These are phyloP conservation scores for Apomyelois bistriatella DNA, from an alignment of 2,888 invertebrate species.

Conservation along the genomic window DNA sequence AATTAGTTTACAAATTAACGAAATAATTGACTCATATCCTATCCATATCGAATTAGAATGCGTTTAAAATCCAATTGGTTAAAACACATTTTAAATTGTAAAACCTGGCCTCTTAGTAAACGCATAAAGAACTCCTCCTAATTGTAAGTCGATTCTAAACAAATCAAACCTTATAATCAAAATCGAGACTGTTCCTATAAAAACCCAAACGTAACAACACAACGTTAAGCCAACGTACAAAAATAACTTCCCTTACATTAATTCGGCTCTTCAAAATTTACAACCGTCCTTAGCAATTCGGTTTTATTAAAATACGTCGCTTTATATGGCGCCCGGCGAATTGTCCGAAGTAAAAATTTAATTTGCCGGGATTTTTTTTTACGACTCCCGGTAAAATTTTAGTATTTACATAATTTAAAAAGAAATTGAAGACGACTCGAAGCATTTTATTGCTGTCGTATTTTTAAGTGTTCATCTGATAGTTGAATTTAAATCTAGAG, in stretches of 20 bases:
- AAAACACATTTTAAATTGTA: too few species aligned
- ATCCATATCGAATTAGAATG: too few species aligned
- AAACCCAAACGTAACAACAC: conserved; percentile 20
- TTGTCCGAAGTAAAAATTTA: conserved; percentile 56
- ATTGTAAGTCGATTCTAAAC: too few species aligned
- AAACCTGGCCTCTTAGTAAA: too few species aligned
- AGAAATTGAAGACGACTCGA: conserved; percentile 23
- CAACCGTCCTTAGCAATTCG: conserved; percentile 61
- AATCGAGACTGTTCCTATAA: background rate
- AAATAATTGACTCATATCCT: too few species aligned
- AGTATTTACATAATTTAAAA: conserved; percentile 36
- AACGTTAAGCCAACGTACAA: conserved; percentile 55
- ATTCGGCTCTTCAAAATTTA: conserved; percentile 69
- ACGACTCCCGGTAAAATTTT: conserved; percentile 48
- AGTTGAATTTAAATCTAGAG: conserved; percentile 3
- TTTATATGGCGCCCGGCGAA: conserved; percentile 52
- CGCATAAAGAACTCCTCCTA: too few species aligned
- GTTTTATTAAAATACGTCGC: conserved; percentile 70
- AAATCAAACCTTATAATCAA: too few species aligned
- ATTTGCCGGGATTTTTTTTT: conserved; percentile 52
- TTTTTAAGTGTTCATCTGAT: conserved; percentile 24
- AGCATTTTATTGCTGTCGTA: conserved; percentile 37
- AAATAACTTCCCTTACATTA: conserved; percentile 56
- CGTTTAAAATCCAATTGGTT: too few species aligned
- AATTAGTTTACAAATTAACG: too few species aligned